Evolutionary conservation across 2,797 vertebrate genomes (phyloP), one percentile per base, ranked within the genome.

Genomic region (Pangasius krempfi): DNA sequence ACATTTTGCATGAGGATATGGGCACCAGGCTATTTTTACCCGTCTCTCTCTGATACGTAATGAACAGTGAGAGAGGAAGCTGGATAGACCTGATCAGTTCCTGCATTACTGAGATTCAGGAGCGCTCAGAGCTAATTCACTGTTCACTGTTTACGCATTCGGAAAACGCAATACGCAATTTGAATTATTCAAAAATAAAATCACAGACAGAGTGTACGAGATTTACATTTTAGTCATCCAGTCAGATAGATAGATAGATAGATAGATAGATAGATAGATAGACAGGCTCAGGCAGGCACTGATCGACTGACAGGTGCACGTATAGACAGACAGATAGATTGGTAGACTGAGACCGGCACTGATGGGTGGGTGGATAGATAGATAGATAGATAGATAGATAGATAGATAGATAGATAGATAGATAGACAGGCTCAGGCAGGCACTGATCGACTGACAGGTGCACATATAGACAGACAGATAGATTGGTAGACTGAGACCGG

Each of bases 21-120:
- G 88, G 83, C 86, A 86, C 54, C 20, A 7, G 13, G 79, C 89
- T 91, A 91, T 91, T 91, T 91, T 89, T 92, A 88, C 64, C 33
- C 84, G 0, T 60, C 58, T 68, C 22, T 37, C 52, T 80, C 52
- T 60, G 79, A 81, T 60, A 60, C 0, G 12, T 81, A 60, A 81
- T 81, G 79, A 81, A 37, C 30, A 37, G 76, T 12, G 78, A 25
- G 78, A 40, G 79, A 6, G 33, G 56, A 81, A 58, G 56, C 79
- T 40, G 79, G 79, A 40, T 27, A 81, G 79, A 40, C 10, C 79
- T 40, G 79, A 81, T 40, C 56, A 27, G 33, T 37, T 25, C 27
- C 10, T 60, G 30, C 33, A 40, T 33, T 27, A 60, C 33, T 3
- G 33, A 60, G 56, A 27, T 13, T 60, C 9, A 40, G 33, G 1